A percentile compares a stretch with the other conserved stretches of the same genome.
Conservation (phyloP, 2,797 vertebrate genomes). For the Tragopan temminckii region DNA sequence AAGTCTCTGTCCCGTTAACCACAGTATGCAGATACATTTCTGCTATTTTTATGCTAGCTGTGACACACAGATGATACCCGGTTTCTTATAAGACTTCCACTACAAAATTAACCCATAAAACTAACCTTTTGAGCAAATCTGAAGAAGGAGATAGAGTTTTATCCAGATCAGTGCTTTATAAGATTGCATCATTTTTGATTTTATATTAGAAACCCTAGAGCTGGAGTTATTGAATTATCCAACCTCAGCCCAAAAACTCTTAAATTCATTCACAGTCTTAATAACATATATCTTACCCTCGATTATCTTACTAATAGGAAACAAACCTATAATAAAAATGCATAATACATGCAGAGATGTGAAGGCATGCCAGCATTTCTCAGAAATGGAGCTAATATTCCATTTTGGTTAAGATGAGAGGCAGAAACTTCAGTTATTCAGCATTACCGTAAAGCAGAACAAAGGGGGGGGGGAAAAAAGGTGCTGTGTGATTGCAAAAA, state of each 20-base stretch:
- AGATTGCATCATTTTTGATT: background rate
- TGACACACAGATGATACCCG: background rate
- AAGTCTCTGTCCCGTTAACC: background rate
- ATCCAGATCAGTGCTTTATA: background rate
- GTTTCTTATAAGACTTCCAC: background rate
- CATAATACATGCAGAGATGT: constrained; percentile 8
- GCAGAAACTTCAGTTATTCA: constrained; percentile 4
- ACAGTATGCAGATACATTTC: background rate
- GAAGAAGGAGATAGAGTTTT: background rate
- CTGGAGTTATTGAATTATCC: background rate
- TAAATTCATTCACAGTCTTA: background rate
- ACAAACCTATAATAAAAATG: constrained; percentile 36
- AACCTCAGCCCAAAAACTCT: background rate
- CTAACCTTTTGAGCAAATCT: background rate
- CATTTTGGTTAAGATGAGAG: constrained; percentile 45
- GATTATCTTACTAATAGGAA: constrained; percentile 13
- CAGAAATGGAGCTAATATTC: constrained; percentile 35
- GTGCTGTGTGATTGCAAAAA: constrained; percentile 39
- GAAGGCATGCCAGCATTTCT: background rate
- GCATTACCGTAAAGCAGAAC: constrained; percentile 41
- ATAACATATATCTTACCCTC: background rate
- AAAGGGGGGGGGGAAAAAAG: background rate
- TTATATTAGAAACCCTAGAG: background rate
- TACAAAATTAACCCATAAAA: background rate
- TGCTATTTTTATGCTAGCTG: background rate